phyloP scores from a whole-genome alignment of 2,888 invertebrate genomes.

The Andricus quercusramuli region DNA sequence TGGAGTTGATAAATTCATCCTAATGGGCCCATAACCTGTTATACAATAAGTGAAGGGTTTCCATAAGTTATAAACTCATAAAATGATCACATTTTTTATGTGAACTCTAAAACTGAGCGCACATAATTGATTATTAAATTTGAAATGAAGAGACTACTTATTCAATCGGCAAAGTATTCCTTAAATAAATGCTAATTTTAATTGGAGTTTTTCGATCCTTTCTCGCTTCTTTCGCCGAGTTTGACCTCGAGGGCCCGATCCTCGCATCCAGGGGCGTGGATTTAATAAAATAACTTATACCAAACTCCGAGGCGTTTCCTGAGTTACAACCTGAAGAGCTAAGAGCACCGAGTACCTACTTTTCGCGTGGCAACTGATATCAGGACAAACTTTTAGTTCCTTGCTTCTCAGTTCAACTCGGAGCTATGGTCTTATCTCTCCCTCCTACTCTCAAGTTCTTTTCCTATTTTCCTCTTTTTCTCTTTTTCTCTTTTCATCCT shows the following conservation, averaged over 20 bases:
- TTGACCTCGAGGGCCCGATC: slow-evolving; percentile 32
- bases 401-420: slow-evolving; percentile 64
- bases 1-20: no score
- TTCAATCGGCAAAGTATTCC: neutral
- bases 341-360: slow-evolving; percentile 58
- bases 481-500: slow-evolving; percentile 35
- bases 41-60: no score
- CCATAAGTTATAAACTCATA: no score
- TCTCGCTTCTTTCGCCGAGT: slow-evolving; percentile 22
- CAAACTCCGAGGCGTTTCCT: slow-evolving; percentile 63
- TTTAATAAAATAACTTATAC: slow-evolving; percentile 70
- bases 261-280: slow-evolving; percentile 55
- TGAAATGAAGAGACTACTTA: neutral
- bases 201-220: slow-evolving; percentile 16
- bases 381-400: slow-evolving; percentile 68
- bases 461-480: slow-evolving; percentile 24
- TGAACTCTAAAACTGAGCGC: neutral
- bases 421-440: slow-evolving; percentile 46
- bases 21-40: no score
- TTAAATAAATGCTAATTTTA: slow-evolving; percentile 10
- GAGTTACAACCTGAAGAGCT: slow-evolving; percentile 59
- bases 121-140: neutral
- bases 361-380: slow-evolving; percentile 65
- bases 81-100: neutral
- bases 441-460: slow-evolving; percentile 2